These are phyloP conservation scores for Eulacestoma nigropectus DNA, from an alignment of 2,113 vertebrate species.

Conservation along the genomic window DNA sequence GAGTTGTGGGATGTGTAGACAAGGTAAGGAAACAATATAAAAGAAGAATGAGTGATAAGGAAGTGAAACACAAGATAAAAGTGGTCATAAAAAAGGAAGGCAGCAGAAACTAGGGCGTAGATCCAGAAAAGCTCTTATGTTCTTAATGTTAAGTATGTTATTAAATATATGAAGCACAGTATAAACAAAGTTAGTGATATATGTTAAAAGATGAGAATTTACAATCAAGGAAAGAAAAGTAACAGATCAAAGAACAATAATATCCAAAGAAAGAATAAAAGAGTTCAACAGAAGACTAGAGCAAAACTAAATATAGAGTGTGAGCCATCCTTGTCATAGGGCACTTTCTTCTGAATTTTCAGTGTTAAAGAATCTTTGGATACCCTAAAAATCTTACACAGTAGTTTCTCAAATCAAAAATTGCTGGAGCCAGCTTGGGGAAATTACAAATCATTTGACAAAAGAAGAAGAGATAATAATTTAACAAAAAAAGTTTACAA, in stretches of 20 bases:
- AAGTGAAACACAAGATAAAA: background rate
- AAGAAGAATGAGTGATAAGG: background rate
- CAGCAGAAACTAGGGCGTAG: background rate
- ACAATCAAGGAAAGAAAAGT: background rate
- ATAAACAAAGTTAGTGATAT: background rate
- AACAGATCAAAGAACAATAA: background rate
- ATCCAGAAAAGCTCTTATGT: slow-evolving; percentile 47
- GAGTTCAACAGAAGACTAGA: background rate
- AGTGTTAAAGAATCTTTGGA: background rate
- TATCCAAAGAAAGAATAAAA: background rate
- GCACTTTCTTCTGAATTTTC: background rate
- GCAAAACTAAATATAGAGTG: background rate
- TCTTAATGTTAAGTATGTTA: background rate
- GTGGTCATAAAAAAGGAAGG: background rate
- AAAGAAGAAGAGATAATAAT: background rate
- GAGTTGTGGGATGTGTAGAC: background rate
- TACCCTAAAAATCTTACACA: background rate
- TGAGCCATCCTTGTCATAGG: background rate
- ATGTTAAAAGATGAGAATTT: background rate
- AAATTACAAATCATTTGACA: background rate
- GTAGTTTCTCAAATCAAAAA: background rate
- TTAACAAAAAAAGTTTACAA: background rate
- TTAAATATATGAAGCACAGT: background rate
- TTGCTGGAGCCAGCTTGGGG: background rate
- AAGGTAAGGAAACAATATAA: background rate